phyloP scores from a whole-genome alignment of 1,140 invertebrate genomes.

The Zelostemma sp. region DNA sequence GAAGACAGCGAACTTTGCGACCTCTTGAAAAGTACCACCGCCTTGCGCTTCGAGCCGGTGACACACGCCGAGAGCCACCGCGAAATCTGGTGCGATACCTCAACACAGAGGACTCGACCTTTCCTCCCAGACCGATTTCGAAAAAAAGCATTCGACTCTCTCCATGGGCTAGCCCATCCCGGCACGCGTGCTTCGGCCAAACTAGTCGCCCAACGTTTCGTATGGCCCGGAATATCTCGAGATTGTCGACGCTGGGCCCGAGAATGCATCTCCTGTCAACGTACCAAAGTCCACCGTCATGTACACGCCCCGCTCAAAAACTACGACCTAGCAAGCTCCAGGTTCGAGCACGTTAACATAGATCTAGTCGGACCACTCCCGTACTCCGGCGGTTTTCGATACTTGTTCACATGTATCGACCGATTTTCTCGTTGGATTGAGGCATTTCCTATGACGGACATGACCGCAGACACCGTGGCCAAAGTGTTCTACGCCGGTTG shows the following conservation, averaged over 20 bases:
- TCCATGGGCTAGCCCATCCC: constrained; percentile 6
- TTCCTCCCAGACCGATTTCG: background rate
- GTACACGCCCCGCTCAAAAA: background rate
- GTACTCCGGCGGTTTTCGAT: constrained; percentile 4
- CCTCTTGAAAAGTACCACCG: background rate
- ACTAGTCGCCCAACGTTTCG: constrained; percentile 9
- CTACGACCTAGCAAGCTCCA: background rate
- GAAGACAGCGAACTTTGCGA: constrained; percentile 9
- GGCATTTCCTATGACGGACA: constrained; percentile 39
- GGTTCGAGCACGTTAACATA: background rate
- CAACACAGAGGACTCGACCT: background rate
- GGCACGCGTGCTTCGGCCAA: constrained; percentile 7
- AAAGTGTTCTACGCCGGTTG: constrained; percentile 29
- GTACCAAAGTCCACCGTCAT: constrained; percentile 21
- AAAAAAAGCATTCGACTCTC: background rate
- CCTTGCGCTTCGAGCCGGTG: too few relatives aligned
- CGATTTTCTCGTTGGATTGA: constrained; percentile 37
- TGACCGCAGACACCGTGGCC: constrained; percentile 35
- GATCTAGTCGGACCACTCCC: background rate
- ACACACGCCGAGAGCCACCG: background rate
- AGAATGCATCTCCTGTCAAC: constrained; percentile 18
- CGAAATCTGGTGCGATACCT: background rate
- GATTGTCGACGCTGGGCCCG: constrained; percentile 14
- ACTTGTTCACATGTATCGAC: constrained; percentile 39
- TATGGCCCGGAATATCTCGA: constrained; percentile 21